Evolutionary conservation across 1,140 invertebrate species (phyloP), one percentile per base, ranked within the genome.

Genomic region (Drosophila grimshawi): DNA sequence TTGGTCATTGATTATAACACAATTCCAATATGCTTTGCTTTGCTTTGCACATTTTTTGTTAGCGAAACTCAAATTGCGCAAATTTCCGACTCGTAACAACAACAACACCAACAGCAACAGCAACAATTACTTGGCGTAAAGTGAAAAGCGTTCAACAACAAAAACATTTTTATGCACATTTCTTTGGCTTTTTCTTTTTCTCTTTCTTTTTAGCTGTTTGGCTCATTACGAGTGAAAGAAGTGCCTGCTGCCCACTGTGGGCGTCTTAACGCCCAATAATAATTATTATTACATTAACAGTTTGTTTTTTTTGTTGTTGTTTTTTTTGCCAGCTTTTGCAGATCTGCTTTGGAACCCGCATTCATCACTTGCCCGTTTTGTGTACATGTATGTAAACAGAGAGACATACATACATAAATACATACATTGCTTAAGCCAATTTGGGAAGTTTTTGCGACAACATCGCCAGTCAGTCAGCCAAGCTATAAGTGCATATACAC

Each of bases 271-370:
- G 61, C 52, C 52, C 45, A 51, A 71, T 64, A 71, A 71, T 71
- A 71, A 71, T 71, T 71, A 71, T 71, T 71, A 64, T 71, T 56
- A 64, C 68, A 71, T 71, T 64, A 71, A 64, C 68, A 56, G 41
- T 64, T 63, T 39, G 63, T 57, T 57, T 32, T 5, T 29, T 46
- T n/a, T 43, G n/a, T 43, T 4, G 1, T 43, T n/a, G 11, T 0
- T 0, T 19, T 19, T 41, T 48, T 37, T 46, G 11, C 57, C 39
- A 37, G 10, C 39, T 32, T 63, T 63, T 53, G 49, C 62, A 32
- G 51, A 62, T 71, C 35, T 68, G 65, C 61, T 68, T 68, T 52
- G 45, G 56, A 33, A 33, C 46, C 65, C 39, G 46, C 35, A 60
- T 60, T 68, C 56, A 51, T 60, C 65, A 49, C 37, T 33, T 33